Evolutionary conservation across 2,888 invertebrate species (phyloP).

Genomic region (Horisme vitalbata): DNA sequence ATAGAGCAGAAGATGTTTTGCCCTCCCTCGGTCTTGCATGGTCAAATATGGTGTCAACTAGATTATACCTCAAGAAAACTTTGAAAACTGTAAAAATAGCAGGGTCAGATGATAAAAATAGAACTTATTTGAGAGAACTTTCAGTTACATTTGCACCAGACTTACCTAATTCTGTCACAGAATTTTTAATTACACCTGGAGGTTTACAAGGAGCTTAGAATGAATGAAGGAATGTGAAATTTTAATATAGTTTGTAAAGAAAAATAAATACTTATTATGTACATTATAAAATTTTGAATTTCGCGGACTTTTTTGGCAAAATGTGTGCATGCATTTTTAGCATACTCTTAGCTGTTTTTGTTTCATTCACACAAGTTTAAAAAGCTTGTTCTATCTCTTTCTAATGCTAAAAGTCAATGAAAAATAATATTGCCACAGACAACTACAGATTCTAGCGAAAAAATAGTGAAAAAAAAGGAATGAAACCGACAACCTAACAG

Average conservation of each 20-base stretch:
- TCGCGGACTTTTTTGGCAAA: background rate
- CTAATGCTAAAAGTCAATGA: too few species aligned
- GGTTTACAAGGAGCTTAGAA: constrained; percentile 43
- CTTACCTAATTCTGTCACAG: constrained; percentile 45
- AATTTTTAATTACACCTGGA: constrained; percentile 53
- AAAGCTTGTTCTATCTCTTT: too few species aligned
- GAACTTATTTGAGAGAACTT: constrained; percentile 51
- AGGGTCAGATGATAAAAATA: constrained; percentile 27
- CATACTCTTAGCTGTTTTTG: too few species aligned
- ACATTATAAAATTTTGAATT: too few species aligned
- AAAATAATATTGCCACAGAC: too few species aligned
- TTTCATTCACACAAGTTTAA: too few species aligned
- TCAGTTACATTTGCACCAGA: constrained; percentile 60
- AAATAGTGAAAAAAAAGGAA: too few species aligned
- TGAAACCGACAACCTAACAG: too few species aligned
- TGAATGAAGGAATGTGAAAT: background rate
- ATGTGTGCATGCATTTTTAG: too few species aligned
- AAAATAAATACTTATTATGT: too few species aligned
- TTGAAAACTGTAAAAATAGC: constrained; percentile 20
- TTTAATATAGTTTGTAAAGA: too few species aligned
- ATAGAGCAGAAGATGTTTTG: constrained; percentile 47
- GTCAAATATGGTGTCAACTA: constrained; percentile 72
- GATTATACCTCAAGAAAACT: constrained; percentile 54
- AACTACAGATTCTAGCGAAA: too few species aligned
- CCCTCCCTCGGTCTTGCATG: constrained; percentile 73